phyloP scores from a whole-genome alignment of 2,888 invertebrate genomes.

The Diplazon laetatorius region DNA sequence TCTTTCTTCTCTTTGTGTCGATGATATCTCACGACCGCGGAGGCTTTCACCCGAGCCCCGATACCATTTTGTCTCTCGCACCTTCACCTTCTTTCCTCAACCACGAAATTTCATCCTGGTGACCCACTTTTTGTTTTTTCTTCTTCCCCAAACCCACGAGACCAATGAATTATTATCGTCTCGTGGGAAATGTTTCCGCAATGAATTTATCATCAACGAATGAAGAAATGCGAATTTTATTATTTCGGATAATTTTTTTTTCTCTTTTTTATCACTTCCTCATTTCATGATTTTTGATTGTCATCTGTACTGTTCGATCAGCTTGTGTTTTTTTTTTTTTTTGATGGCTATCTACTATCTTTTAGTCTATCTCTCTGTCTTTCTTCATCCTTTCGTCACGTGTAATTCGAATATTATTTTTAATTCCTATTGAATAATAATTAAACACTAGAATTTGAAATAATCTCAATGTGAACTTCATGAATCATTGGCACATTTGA shows the following conservation, averaged over 20 bases:
- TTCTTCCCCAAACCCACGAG: background rate
- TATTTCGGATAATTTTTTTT: too few relatives aligned
- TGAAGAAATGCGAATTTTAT: background rate
- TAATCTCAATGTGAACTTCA: too few relatives aligned
- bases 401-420: too few relatives aligned
- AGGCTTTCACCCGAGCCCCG: background rate
- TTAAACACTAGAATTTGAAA: too few relatives aligned
- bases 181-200: too few relatives aligned
- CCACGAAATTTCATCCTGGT: slow-evolving; percentile 8
- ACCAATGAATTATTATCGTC: background rate
- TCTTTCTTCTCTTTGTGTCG: background rate
- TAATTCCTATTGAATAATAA: too few relatives aligned
- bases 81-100: background rate
- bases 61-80: background rate
- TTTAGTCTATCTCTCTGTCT: slow-evolving; percentile 3
- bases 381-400: too few relatives aligned
- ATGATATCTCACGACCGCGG: background rate
- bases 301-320: background rate
- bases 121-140: background rate
- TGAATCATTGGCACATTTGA: too few relatives aligned
- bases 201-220: background rate
- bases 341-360: background rate
- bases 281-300: too few relatives aligned
- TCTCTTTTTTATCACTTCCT: too few relatives aligned
- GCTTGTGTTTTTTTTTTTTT: slow-evolving; percentile 14